Evolutionary conservation across 2,113 vertebrate genomes (phyloP).

Genomic region (Bagarius yarrelli): DNA sequence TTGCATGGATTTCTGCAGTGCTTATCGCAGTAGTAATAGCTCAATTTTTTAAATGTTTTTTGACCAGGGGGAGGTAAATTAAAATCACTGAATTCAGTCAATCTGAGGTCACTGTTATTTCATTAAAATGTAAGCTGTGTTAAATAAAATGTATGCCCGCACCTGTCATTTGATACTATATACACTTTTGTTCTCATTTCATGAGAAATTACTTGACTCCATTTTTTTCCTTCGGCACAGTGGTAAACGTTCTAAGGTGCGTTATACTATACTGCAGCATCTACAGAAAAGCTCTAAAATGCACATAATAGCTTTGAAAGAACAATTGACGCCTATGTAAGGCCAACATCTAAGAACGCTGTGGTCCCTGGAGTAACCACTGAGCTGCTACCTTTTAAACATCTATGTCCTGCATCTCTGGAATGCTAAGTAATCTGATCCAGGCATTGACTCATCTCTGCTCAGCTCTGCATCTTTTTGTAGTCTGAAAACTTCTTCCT

Average conservation of each 20-base stretch:
- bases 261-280: neutral
- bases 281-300: neutral
- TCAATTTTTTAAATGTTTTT: neutral
- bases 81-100: neutral
- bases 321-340: constrained; percentile 30
- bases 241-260: neutral
- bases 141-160: neutral
- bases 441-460: constrained; percentile 25
- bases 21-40: neutral
- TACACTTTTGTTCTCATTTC: neutral
- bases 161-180: neutral
- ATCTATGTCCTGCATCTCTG: constrained; percentile 20
- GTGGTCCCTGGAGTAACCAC: neutral
- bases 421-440: constrained; percentile 32
- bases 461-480: neutral
- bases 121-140: constrained; percentile 1
- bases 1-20: neutral
- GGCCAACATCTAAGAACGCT: constrained; percentile 9
- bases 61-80: neutral
- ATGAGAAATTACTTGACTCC: neutral
- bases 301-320: constrained; percentile 15
- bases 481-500: constrained; percentile 17
- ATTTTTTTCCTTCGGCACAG: neutral
- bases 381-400: constrained; percentile 8
- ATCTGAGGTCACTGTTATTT: neutral